phyloP scores from a whole-genome alignment of 2,113 vertebrate genomes.

The Tursiops truncatus region DNA sequence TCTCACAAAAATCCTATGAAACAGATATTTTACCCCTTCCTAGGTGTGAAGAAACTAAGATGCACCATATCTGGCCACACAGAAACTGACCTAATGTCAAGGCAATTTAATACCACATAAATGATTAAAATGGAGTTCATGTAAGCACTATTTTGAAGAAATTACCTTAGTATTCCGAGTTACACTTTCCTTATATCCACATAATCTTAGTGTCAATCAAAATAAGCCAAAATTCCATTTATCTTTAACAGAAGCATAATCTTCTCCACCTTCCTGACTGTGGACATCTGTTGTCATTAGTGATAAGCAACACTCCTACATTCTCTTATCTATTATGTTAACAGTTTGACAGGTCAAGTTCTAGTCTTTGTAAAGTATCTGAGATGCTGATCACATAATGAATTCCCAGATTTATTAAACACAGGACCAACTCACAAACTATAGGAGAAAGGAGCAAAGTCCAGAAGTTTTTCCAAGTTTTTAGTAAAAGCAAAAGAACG shows the following conservation, averaged over 20 bases:
- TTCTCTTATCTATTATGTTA: neutral
- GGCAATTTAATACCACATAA: neutral
- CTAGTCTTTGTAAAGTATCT: neutral
- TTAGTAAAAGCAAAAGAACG: neutral
- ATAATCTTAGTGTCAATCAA: constrained; percentile 28
- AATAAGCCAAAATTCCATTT: constrained; percentile 14
- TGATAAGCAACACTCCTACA: neutral
- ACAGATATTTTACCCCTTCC: neutral
- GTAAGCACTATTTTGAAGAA: neutral
- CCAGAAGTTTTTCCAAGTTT: neutral
- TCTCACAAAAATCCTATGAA: neutral
- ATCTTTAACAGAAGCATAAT: constrained; percentile 21
- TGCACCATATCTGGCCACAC: neutral
- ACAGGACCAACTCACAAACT: neutral
- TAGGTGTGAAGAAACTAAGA: neutral
- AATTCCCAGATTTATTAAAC: neutral
- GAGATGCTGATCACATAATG: neutral
- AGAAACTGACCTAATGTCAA: neutral
- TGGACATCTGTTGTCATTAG: neutral
- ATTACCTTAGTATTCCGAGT: neutral
- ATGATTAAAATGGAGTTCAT: neutral
- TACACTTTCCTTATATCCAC: neutral
- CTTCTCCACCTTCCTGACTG: neutral
- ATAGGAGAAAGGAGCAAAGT: neutral
- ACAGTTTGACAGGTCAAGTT: neutral